Base-by-base conservation (phyloP, 2,888 invertebrate species). In the Acleris sparsana region DNA sequence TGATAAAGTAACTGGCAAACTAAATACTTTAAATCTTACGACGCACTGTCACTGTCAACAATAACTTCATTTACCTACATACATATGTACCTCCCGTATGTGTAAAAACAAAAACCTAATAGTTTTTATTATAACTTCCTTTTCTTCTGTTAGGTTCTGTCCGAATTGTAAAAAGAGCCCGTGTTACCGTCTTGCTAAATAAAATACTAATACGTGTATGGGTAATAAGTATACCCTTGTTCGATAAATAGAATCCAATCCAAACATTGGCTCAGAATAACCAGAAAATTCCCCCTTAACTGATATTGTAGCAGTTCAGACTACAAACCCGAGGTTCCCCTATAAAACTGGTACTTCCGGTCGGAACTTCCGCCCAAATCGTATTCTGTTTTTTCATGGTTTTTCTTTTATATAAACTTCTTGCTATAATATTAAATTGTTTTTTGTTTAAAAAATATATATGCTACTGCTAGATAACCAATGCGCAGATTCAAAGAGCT, bases 281-380 rank as follows among this genome's bases (percentile, higher is more conserved):
- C 51, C 61, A 56, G 60, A 56, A 65, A 61, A 56, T 22, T 52
- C 46, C n/a, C 20, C 33, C 46, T 56, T 56, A 52, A 56, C 33
- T 44, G 33, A 57, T 61, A 61, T 65, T 56, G 51, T 51, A 56
- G 22, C 52, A 46, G 44, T 56, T 53, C 33, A 22, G 18, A 61
- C 65, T 61, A 56, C 60, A 61, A 65, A 52, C 48, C 52, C 51
- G 25, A 29, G 51, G 44, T 11, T 61, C 44, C 52, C 29, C 61
- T 52, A 51, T 20, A 53, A 51, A 53, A 48, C 60, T 13, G 46
- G 56, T 17, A 22, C 44, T 29, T 65, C 65, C 65, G 60, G 65
- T 48, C 33, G 53, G 22, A n/a, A 48, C 51, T 46, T 39, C 65
- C 61, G 61, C n/a, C 20, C 11, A 49, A n/a, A 48, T 49, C 18